These are phyloP conservation scores for Melitaea athalia DNA, from an alignment of 2,888 invertebrate species.

Conservation along the genomic window DNA sequence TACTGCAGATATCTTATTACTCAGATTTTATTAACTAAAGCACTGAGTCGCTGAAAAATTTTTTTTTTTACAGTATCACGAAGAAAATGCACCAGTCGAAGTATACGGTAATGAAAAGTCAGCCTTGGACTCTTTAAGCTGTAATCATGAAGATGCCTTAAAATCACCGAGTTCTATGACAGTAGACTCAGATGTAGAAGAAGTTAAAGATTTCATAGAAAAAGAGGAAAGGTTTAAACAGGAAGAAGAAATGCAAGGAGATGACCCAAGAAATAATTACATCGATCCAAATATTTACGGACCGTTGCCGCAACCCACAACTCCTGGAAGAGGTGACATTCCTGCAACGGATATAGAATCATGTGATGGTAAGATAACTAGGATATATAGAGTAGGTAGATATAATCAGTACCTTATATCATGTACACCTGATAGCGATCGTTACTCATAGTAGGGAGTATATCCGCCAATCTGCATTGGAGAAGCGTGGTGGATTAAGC, in stretches of 20 bases:
- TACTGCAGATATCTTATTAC: too few relatives aligned
- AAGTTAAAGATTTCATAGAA: constrained; percentile 66
- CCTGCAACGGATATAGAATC: constrained; percentile 71
- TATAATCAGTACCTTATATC: too few relatives aligned
- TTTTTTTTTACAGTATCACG: constrained; percentile 75
- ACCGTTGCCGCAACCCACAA: constrained; percentile 50
- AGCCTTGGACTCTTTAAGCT: constrained; percentile 77
- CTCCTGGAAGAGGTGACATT: constrained; percentile 67
- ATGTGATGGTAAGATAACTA: constrained; percentile 68
- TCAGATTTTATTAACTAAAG: neutral
- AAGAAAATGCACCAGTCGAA: constrained; percentile 82
- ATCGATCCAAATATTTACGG: constrained; percentile 56
- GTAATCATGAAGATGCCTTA: constrained; percentile 56
- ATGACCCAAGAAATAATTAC: constrained; percentile 66
- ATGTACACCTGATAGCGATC: too few relatives aligned
- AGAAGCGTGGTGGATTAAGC: too few relatives aligned
- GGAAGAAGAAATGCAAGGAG: constrained; percentile 72
- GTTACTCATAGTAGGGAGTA: too few relatives aligned
- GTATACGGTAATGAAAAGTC: constrained; percentile 75
- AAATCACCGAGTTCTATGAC: constrained; percentile 58
- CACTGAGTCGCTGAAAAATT: neutral
- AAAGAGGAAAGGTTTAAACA: constrained; percentile 62
- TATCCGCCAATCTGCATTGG: too few relatives aligned
- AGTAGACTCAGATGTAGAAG: constrained; percentile 64
- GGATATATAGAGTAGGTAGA: too few relatives aligned